Base-by-base conservation (phyloP, 2,797 vertebrate species). In the Phrynocephalus forsythii region DNA sequence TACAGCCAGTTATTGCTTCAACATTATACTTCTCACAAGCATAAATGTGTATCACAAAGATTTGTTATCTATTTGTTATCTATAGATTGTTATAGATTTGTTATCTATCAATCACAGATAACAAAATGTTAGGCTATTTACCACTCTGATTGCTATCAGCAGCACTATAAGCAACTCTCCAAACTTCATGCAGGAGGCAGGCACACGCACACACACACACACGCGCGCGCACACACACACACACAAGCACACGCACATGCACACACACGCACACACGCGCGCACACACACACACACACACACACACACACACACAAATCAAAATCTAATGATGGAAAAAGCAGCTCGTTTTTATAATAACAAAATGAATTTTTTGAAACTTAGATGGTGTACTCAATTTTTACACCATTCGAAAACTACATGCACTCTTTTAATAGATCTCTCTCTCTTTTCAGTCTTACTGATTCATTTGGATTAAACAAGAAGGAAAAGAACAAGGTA, bases 261-360 rank as follows among this genome's bases (percentile, higher is more conserved):
- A n/a, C n/a, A n/a, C n/a, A n/a, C n/a, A 38, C 38, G 3, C 38
- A 44, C 38, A 38, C 38, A 38, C 38, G 3, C 38, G 3, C 38
- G 3, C 38, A 38, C 38, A 38, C 38, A 38, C 38, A 38, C 38
- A 11, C 52, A 52, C 52, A 52, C 13, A 56, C 9, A 56, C 52
- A 56, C 9, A 56, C 13, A 56, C 9, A 56, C 52, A 56, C 9
- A 56, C 9, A 56, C 9, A 56, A 9, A 56, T 56, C 15, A 48
- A 72, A 48, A 91, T 63, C 77, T 56, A 85, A 81, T n/a, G 89
- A 91, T 30, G 6, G 89, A 89, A 3, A 26, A 44, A 87, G 63
- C 10, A 26, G 15, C 8, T 18, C 9, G 28, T 24, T 77, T 77
- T 15, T 3, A 68, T 83, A 87, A 67, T 80, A 80, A 86, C 38